Conservation (phyloP, 2,888 invertebrate genomes). For the Drosophila fungiperda region DNA sequence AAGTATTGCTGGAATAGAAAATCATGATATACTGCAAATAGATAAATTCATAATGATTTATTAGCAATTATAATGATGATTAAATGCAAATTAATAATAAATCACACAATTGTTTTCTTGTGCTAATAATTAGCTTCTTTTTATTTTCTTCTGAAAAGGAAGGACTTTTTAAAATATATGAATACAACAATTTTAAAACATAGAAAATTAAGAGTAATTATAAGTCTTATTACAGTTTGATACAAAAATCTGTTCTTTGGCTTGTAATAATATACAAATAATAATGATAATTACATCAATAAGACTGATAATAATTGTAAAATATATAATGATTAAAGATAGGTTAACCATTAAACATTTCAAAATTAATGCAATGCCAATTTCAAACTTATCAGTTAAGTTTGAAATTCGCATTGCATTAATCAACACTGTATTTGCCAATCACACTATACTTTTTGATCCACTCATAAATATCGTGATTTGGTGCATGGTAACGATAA, state of each 20-base stretch:
- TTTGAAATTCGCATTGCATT: background rate
- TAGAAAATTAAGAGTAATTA: no score
- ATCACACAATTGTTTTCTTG: background rate
- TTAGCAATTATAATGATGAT: background rate
- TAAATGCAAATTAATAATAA: background rate
- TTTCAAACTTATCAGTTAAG: slow-evolving; percentile 3
- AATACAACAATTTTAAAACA: no score
- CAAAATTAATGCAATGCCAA: background rate
- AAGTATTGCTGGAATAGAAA: background rate
- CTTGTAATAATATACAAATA: background rate
- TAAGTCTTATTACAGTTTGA: no score
- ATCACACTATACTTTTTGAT: background rate
- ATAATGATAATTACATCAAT: background rate
- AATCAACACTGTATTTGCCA: background rate
- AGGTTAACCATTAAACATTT: background rate
- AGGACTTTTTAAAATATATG: background rate
- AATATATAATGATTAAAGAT: background rate
- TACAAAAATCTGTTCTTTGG: background rate
- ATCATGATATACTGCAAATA: background rate
- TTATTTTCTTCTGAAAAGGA: background rate
- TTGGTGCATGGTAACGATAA: background rate
- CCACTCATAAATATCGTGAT: background rate
- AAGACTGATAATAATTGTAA: background rate
- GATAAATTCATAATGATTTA: background rate
- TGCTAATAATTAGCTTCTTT: background rate